Evolutionary conservation across 2,888 invertebrate species (phyloP).

Genomic region (Agrochola lychnidis): DNA sequence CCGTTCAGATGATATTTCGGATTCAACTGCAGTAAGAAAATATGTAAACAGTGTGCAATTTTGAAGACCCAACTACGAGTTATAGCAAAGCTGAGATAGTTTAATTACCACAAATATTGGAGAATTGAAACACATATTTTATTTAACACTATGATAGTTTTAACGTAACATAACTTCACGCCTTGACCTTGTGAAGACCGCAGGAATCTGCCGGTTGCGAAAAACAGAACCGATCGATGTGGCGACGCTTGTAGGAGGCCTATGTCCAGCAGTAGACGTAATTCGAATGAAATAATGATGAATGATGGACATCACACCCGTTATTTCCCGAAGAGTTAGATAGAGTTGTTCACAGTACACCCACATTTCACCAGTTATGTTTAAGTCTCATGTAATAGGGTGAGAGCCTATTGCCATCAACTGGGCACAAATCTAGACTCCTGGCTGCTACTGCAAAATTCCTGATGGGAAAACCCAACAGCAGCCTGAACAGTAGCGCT

Average conservation of each 20-base stretch:
- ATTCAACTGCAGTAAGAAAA: not conserved
- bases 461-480: not conserved
- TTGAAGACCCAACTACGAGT: not conserved
- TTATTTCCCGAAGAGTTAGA: not conserved
- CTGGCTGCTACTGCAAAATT: too few relatives aligned
- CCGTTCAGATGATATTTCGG: slow-evolving; percentile 5
- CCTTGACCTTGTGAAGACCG: too few relatives aligned
- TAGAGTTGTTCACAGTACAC: not conserved
- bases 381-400: not conserved
- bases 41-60: not conserved
- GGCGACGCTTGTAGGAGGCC: too few relatives aligned
- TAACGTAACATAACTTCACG: not conserved
- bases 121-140: slow-evolving; percentile 17
- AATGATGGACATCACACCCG: not conserved
- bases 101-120: slow-evolving; percentile 4
- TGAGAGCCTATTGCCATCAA: not conserved
- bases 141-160: slow-evolving; percentile 44
- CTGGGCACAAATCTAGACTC: not conserved
- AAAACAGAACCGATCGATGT: not conserved
- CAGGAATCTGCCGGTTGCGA: too few relatives aligned
- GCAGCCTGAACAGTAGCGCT: too few relatives aligned
- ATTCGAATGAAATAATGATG: too few relatives aligned
- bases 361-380: not conserved
- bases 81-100: not conserved
- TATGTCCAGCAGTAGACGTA: too few relatives aligned